These are phyloP conservation scores for Anolis apletophallus DNA, from an alignment of 2,797 vertebrate genomes.

Conservation along the genomic window DNA sequence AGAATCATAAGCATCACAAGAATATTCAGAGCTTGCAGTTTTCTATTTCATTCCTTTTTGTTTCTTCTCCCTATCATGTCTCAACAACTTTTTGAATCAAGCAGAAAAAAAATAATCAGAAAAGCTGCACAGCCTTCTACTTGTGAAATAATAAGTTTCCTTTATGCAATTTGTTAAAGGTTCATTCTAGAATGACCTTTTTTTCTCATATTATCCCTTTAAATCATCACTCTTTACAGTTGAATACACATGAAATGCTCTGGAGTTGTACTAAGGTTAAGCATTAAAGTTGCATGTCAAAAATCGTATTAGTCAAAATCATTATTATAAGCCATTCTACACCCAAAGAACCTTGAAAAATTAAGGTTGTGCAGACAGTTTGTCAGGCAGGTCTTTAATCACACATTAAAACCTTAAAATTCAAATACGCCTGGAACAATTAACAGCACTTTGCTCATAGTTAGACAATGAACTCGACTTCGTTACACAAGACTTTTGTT, in stretches of 20 bases:
- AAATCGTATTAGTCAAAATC: constrained; percentile 89
- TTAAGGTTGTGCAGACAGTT: constrained; percentile 85
- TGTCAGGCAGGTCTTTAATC: constrained; percentile 83
- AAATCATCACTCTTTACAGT: constrained; percentile 88
- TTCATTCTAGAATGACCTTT: constrained; percentile 86
- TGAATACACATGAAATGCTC: constrained; percentile 86
- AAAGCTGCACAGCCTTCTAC: constrained; percentile 78
- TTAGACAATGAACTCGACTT: constrained; percentile 68
- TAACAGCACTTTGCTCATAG: constrained; percentile 74
- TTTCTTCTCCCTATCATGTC: constrained; percentile 79
- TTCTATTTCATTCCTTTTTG: constrained; percentile 80
- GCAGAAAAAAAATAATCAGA: constrained; percentile 80
- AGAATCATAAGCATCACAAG: constrained; percentile 80
- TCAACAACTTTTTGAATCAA: constrained; percentile 82
- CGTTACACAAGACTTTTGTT: constrained; percentile 66
- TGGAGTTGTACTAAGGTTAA: constrained; percentile 88
- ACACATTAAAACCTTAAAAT: constrained; percentile 74
- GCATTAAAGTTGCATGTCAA: constrained; percentile 88
- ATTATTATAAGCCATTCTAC: constrained; percentile 87
- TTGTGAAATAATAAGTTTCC: constrained; percentile 82
- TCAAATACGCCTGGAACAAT: constrained; percentile 74
- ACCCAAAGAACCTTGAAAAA: constrained; percentile 88
- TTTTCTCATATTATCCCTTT: constrained; percentile 87
- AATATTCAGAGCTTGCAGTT: constrained; percentile 79
- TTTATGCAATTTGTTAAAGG: constrained; percentile 86